phyloP scores from a whole-genome alignment of 2,888 invertebrate species.

The Drosophila tanythrix region DNA sequence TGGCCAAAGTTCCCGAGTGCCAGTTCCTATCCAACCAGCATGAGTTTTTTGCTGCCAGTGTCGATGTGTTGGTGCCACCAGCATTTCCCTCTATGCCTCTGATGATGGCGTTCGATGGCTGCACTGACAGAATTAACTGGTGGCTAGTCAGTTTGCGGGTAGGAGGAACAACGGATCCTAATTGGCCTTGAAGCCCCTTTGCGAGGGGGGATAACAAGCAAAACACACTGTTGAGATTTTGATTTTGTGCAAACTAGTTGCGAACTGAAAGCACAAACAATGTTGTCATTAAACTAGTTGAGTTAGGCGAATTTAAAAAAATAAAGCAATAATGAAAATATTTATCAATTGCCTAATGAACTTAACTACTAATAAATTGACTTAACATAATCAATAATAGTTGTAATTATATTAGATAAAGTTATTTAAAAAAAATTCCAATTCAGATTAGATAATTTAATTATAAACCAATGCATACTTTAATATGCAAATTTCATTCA shows the following conservation, averaged over 20 bases:
- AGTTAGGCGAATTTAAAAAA: background rate
- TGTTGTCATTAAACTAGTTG: background rate
- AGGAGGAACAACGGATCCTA: conserved; percentile 25
- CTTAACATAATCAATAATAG: background rate
- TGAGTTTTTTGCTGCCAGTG: conserved; percentile 20
- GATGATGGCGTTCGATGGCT: conserved; percentile 66
- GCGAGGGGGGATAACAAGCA: conserved; percentile 19
- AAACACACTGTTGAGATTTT: conserved; percentile 9
- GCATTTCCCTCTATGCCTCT: background rate
- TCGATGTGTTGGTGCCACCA: conserved; percentile 33
- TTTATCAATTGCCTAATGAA: background rate
- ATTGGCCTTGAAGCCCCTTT: conserved; percentile 59
- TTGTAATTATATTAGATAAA: background rate
- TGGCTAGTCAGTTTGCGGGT: conserved; percentile 31
- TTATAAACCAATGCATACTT: background rate
- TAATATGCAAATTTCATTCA: background rate
- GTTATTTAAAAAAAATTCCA: background rate
- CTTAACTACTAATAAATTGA: background rate
- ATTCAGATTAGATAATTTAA: background rate
- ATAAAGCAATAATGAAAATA: background rate
- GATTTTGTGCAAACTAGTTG: conserved; percentile 19
- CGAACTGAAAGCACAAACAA: background rate
- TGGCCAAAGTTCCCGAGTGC: conserved; percentile 46
- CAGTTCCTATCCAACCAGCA: conserved; percentile 44
- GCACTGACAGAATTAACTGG: conserved; percentile 70